Conservation (phyloP, 2,888 invertebrate genomes). For the Crocallis elinguaria region DNA sequence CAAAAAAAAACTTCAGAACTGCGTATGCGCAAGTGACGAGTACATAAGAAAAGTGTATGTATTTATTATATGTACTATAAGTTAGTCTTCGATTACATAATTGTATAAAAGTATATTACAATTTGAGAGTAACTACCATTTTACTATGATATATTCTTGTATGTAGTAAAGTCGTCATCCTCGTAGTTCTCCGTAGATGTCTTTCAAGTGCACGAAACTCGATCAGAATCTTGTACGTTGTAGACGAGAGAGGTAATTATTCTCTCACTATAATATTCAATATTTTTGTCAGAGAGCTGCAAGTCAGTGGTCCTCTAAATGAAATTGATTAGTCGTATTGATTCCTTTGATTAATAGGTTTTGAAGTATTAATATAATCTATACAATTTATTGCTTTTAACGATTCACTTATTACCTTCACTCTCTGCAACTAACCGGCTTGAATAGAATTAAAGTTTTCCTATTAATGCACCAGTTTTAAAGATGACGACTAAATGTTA, state of each 20-base stretch:
- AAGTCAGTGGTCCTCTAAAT: conserved; percentile 1
- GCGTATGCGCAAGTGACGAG: neutral
- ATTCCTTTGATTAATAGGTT: conserved; percentile 24
- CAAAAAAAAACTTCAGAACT: neutral
- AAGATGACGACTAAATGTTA: conserved; percentile 20
- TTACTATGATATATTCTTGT: conserved; percentile 9
- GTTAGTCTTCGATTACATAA: neutral
- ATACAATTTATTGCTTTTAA: conserved; percentile 2
- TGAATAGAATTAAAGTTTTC: conserved; percentile 1
- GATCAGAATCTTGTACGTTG: neutral
- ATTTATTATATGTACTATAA: neutral
- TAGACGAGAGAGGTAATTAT: neutral
- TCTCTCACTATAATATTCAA: neutral
- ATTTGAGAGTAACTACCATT: conserved; percentile 17
- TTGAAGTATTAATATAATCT: conserved; percentile 13
- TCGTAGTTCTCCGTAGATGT: conserved; percentile 34
- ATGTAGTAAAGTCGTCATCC: conserved; percentile 30
- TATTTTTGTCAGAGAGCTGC: neutral
- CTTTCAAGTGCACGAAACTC: conserved; percentile 11
- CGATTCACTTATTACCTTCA: conserved; percentile 4
- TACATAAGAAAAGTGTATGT: neutral
- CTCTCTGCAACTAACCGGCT: conserved; percentile 12
- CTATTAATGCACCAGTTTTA: conserved; percentile 13
- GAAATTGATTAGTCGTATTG: conserved; percentile 3
- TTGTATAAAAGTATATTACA: neutral